These are phyloP conservation scores for Tetragnatha versicolor DNA, from an alignment of 1,140 invertebrate genomes.

Conservation along the genomic window DNA sequence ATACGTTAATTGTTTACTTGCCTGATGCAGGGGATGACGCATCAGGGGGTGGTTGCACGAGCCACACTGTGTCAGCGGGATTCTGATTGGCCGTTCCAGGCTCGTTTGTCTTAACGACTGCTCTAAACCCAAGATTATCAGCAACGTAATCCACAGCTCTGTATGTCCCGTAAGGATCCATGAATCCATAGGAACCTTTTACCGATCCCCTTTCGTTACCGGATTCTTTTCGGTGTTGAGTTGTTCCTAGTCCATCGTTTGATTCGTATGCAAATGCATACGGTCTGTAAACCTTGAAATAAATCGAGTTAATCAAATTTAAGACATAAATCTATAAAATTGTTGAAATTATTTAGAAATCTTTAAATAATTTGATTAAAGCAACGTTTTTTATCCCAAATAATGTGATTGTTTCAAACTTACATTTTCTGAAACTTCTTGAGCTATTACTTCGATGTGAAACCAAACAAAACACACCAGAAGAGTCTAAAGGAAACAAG, in stretches of 20 bases:
- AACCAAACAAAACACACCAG: too few relatives aligned
- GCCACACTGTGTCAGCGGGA: constrained; percentile 67
- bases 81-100: constrained; percentile 49
- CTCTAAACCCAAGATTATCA: constrained; percentile 55
- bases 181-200: constrained; percentile 40
- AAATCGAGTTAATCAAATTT: too few relatives aligned
- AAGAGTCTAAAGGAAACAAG: too few relatives aligned
- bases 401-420: too few relatives aligned
- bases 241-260: constrained; percentile 22
- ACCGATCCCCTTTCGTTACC: constrained; percentile 45
- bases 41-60: constrained; percentile 8
- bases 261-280: constrained; percentile 42
- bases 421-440: too few relatives aligned
- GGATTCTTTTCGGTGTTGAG: constrained; percentile 29
- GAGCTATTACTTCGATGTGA: too few relatives aligned
- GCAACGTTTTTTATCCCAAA: too few relatives aligned
- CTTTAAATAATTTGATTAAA: too few relatives aligned
- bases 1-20: neutral
- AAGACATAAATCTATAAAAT: too few relatives aligned
- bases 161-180: constrained; percentile 35
- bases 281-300: constrained; percentile 5
- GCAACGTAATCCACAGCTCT: constrained; percentile 55
- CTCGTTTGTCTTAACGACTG: constrained; percentile 54
- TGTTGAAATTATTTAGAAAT: too few relatives aligned
- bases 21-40: neutral